Conservation (phyloP, 1,140 invertebrate species). For the Anthonomus grandis region DNA sequence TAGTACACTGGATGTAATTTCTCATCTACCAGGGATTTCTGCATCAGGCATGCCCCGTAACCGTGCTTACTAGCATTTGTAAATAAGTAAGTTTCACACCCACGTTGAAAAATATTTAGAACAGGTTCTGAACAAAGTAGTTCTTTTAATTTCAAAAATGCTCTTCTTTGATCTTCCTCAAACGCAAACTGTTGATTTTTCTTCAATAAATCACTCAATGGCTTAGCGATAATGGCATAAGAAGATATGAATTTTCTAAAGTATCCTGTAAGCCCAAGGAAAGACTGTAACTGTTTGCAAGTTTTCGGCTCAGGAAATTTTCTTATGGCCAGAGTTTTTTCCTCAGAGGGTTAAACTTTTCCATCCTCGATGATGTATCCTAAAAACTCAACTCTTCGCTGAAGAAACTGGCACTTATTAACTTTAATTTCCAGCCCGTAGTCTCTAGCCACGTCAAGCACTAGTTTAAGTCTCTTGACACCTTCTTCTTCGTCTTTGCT, state of each 20-base stretch:
- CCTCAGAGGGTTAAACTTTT: slow-evolving; percentile 29
- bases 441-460: slow-evolving; percentile 23
- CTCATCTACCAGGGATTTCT: slow-evolving; percentile 37
- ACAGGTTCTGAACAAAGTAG: slow-evolving; percentile 38
- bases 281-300: slow-evolving; percentile 35
- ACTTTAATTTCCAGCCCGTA: slow-evolving; percentile 45
- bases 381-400: slow-evolving; percentile 20
- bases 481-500: slow-evolving; percentile 9
- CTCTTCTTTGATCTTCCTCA: not conserved
- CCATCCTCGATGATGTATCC: slow-evolving; percentile 17
- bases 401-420: slow-evolving; percentile 37
- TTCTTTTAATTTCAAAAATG: slow-evolving; percentile 30
- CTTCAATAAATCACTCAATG: slow-evolving; percentile 25
- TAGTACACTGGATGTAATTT: slow-evolving; percentile 48
- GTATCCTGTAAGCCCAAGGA: slow-evolving; percentile 41
- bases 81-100: slow-evolving; percentile 34
- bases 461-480: slow-evolving; percentile 35
- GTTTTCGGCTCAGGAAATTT: slow-evolving; percentile 39
- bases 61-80: slow-evolving; percentile 35
- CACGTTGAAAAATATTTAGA: slow-evolving; percentile 40
- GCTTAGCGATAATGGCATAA: slow-evolving; percentile 38
- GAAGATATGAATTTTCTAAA: slow-evolving; percentile 40
- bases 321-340: slow-evolving; percentile 42
- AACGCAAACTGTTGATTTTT: slow-evolving; percentile 6
- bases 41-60: slow-evolving; percentile 41